A percentile compares a stretch with the other conserved stretches of the same genome.
Evolutionary conservation across 2,888 invertebrate genomes (phyloP).

Genomic region (Chrysopilus asiliformis): DNA sequence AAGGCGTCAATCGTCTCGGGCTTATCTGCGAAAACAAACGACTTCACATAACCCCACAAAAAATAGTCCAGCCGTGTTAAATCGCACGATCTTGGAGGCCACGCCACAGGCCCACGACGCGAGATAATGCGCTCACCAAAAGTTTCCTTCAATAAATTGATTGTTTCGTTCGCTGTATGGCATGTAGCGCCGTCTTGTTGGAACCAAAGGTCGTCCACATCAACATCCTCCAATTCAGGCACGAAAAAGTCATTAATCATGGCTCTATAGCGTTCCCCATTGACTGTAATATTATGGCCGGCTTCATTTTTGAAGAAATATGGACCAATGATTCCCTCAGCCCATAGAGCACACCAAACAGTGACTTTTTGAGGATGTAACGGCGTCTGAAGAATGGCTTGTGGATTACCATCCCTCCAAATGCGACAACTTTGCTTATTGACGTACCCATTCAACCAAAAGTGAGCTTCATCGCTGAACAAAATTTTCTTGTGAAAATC

Average conservation of each 20-base stretch:
- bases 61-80: background rate
- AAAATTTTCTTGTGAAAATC: background rate
- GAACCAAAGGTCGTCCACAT: background rate
- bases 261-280: too few relatives aligned
- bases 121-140: conserved; percentile 1
- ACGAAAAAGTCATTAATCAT: too few relatives aligned
- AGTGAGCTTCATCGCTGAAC: background rate
- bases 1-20: background rate
- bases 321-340: too few relatives aligned
- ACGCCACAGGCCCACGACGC: background rate
- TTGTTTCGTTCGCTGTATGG: background rate
- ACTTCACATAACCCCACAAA: background rate
- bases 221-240: too few relatives aligned
- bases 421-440: background rate
- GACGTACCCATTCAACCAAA: background rate
- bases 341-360: too few relatives aligned
- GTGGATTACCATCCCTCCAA: too few relatives aligned
- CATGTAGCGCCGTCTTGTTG: background rate
- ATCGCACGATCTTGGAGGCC: background rate
- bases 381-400: too few relatives aligned
- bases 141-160: background rate
- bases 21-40: background rate
- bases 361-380: too few relatives aligned
- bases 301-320: too few relatives aligned
- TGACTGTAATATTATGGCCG: too few relatives aligned